Evolutionary conservation across 2,888 invertebrate genomes (phyloP), one percentile per base, ranked within the genome.

Genomic region (Drosophila limbata): DNA sequence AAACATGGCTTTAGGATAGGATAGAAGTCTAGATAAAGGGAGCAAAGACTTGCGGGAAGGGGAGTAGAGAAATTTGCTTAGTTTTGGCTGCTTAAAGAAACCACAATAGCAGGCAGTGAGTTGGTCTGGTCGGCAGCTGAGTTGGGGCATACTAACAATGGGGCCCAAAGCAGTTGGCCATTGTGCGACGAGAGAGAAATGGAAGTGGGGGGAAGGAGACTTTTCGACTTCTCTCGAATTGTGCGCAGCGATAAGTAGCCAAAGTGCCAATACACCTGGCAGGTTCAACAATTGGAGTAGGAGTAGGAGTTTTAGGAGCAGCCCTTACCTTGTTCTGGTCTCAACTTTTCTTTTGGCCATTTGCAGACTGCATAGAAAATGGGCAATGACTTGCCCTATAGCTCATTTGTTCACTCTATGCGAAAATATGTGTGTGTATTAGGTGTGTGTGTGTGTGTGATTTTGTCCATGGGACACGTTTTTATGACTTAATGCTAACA

Each of bases 401-500:
- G 60, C 79, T 74, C 79, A 62, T 71, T 70, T 74, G 63, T 67
- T 17, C 56, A 45, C 45, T 45, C 13, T 15, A 13, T 56, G 4
- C 15, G 56, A 8, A 28, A 10, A 11, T 51, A 60, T 42, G n/a
- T 33, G 17, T 44, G 67, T 48, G 15, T 35, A 2, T n/a, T 19
- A 4, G 51, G 64, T 48, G 45, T 13, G 17, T 56, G 17, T 56
- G 53, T 25, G 63, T 63, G 57, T 65, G 77, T n/a, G 67, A 51
- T 39, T 69, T 57, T 64, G 72, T 70, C 69, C 81, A 69, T 87
- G 84, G 79, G 81, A 85, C 89, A 86, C 86, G 89, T 85, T 86
- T 89, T 89, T 86, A 86, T 86, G 86, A 86, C 89, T 86, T 86
- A 89, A 88, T 86, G 90, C 88, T 88, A 81, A 87, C 85, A 86